Base-by-base conservation (phyloP, 2,888 invertebrate genomes). In the Iselma pallidipennis region DNA sequence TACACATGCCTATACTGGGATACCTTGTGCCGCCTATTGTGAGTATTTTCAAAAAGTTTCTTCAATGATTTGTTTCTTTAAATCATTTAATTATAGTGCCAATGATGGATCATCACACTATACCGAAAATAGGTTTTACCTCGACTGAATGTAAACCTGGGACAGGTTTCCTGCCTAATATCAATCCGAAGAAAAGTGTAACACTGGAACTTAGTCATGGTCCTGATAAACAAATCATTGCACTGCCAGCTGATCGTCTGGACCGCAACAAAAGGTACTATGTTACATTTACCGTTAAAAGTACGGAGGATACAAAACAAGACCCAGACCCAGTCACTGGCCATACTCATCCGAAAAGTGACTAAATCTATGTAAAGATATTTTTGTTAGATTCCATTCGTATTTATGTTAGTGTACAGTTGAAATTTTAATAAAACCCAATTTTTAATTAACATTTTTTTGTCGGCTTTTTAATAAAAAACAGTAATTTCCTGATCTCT, bases 181-280 rank as follows among this genome's bases (percentile, higher is more conserved):
- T 91, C 64, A 85, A 85, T 67, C 68, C 73, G 3, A 80, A 78
- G 57, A 84, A 84, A 72, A 82, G 89, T 67, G 89, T 90, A 26
- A 89, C 90, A 49, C 83, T 95, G 67, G 94, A 95, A 81, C 86
- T 95, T 56, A 91, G 91, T 57, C 92, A 94, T 73, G 94, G 94
- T 45, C 88, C 89, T 57, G 92, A 92, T 76, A 91, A 91, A 77
- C 93, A 94, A 80, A 86, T 95, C 68, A 94, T 95, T 77, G 91
- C 94, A 73, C 85, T 95, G 80, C 95, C 95, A 55, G 90, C 94
- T 19, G 93, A 95, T 76, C 89, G 88, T 78, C 82, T 95, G 73
- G 94, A 95, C 80, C 92, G 91, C 77, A 93, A 91, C 78, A 95
- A 95, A 82, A 87, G 93, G 77, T 96, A 95, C 82, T 95, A 94